Conservation (phyloP, 2,113 vertebrate genomes). For the Cepphus grylle region DNA sequence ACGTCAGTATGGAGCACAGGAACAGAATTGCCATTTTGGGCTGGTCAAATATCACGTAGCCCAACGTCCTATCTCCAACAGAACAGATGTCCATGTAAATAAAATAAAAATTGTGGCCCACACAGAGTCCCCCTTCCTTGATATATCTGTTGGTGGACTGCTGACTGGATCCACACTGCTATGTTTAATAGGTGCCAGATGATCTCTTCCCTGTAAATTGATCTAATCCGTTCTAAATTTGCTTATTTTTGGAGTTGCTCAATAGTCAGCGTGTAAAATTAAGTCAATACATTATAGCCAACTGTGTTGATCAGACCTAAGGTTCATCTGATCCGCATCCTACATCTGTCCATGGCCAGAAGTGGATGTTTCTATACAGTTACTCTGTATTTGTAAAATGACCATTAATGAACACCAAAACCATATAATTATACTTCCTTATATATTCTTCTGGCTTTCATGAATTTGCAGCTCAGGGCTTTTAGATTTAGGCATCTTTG, state of each 20-base stretch:
- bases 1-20: neutral
- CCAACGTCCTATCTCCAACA: neutral
- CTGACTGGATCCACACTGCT: neutral
- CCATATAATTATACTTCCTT: neutral
- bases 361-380: neutral
- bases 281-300: neutral
- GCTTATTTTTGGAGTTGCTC: neutral
- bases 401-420: neutral
- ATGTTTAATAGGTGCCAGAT: neutral
- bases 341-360: fast-evolving
- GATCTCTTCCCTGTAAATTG: neutral
- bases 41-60: neutral
- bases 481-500: neutral
- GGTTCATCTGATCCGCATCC: neutral
- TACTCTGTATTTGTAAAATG: neutral
- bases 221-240: neutral
- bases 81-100: neutral
- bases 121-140: neutral
- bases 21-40: neutral
- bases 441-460: neutral
- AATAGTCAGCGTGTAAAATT: neutral
- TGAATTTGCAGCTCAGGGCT: neutral
- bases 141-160: neutral
- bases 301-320: neutral
- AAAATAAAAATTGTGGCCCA: neutral